Evolutionary conservation across 1,140 invertebrate genomes (phyloP).

Genomic region (Sarcophaga peregrina): DNA sequence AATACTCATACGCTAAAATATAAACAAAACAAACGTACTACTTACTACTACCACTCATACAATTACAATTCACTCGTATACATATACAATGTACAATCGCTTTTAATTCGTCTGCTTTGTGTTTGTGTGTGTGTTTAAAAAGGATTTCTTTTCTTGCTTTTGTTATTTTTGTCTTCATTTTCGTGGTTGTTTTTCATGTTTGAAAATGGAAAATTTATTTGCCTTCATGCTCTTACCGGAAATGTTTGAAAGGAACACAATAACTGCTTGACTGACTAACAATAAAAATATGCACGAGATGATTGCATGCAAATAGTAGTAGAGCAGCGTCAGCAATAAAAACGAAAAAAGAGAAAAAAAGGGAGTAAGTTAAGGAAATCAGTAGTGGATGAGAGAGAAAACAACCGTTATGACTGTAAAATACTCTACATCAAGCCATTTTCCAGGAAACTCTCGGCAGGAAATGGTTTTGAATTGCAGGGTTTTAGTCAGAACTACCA

Average conservation of each 20-base stretch:
- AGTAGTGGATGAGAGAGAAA: no score
- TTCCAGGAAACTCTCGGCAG: no score
- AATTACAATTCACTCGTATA: no score
- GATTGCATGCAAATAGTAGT: not conserved
- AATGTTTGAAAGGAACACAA: not conserved
- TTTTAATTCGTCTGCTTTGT: not conserved
- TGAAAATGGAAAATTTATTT: slow-evolving; percentile 19
- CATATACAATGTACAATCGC: no score
- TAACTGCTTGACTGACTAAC: not conserved
- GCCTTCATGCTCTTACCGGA: not conserved
- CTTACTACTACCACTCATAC: no score
- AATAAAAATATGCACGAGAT: slow-evolving; percentile 7
- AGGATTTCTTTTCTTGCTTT: not conserved
- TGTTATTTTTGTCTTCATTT: not conserved
- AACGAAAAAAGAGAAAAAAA: not conserved
- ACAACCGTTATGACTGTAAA: no score
- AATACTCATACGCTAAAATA: not conserved
- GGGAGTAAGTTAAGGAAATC: no score
- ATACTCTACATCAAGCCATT: no score
- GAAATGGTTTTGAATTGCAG: no score
- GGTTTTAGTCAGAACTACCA: no score
- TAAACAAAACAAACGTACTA: no score
- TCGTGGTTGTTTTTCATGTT: not conserved
- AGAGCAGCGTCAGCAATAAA: no score
- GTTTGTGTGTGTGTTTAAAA: not conserved